Percentiles rank a stretch among this genome's conserved stretches.
These are phyloP conservation scores for Dasyprocta punctata DNA, from an alignment of 2,113 vertebrate species.

Conservation along the genomic window DNA sequence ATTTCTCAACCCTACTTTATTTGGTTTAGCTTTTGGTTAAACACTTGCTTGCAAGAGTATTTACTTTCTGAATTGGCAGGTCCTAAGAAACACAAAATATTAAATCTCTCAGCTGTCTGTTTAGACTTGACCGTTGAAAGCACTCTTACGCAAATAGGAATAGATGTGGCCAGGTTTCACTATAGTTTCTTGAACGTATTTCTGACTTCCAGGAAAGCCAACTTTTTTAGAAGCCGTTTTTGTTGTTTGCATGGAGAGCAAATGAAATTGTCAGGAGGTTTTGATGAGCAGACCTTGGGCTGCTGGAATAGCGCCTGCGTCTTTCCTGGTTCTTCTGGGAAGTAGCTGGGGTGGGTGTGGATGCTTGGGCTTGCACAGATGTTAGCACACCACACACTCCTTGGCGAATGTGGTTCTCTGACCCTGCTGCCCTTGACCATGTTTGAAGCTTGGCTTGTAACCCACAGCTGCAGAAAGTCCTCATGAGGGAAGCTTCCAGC, in stretches of 20 bases:
- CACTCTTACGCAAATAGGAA: not conserved
- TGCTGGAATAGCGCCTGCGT: not conserved
- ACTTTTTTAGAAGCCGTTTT: not conserved
- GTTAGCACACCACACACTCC: not conserved
- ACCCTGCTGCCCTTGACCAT: not conserved
- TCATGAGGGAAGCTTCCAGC: not conserved
- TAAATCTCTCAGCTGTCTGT: conserved; percentile 31
- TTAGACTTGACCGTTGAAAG: conserved; percentile 19
- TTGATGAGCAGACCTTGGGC: not conserved
- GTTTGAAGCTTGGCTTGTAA: not conserved
- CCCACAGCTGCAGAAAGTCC: not conserved
- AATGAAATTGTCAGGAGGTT: not conserved
- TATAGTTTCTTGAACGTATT: conserved; percentile 28
- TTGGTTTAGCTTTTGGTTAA: conserved; percentile 62
- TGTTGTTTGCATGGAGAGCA: not conserved
- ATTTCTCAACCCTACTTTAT: not conserved
- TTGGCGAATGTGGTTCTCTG: too few species aligned
- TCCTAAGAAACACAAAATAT: conserved; percentile 37
- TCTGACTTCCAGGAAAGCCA: conserved; percentile 34
- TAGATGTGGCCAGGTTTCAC: not conserved
- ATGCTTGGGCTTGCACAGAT: not conserved
- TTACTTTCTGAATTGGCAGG: conserved; percentile 67
- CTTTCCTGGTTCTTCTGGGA: not conserved
- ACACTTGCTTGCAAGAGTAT: conserved; percentile 48
- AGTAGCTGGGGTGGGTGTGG: not conserved